Evolutionary conservation across 2,888 invertebrate species (phyloP).

Genomic region (Drosophila lutescens): DNA sequence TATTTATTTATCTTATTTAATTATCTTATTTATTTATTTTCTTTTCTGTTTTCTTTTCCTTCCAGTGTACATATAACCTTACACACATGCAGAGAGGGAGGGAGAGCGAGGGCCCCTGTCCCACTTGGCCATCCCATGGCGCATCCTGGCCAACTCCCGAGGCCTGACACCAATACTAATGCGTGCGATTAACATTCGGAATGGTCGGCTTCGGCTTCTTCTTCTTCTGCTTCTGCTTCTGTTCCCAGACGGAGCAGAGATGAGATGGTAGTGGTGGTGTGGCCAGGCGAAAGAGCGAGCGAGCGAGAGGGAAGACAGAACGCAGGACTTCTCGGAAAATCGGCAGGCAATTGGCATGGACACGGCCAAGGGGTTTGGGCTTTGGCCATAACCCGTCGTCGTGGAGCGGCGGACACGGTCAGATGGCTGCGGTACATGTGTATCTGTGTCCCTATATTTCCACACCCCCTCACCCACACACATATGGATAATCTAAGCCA

Average conservation of each 20-base stretch:
- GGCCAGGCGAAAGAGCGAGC: not conserved
- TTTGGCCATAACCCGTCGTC: not conserved
- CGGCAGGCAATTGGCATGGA: slow-evolving; percentile 52
- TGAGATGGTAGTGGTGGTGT: not conserved
- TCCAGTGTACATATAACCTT: not conserved
- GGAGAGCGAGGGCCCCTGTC: not conserved
- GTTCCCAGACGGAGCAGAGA: slow-evolving; percentile 13
- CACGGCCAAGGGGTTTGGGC: slow-evolving; percentile 27
- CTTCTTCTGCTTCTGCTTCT: not conserved
- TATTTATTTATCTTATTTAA: too few species aligned
- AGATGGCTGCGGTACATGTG: slow-evolving; percentile 38
- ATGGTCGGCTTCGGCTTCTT: slow-evolving; percentile 32
- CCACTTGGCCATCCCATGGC: slow-evolving; percentile 43
- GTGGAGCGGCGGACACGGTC: slow-evolving; percentile 44
- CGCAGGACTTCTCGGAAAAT: slow-evolving; percentile 34
- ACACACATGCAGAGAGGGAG: not conserved
- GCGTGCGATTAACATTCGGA: slow-evolving; percentile 74
- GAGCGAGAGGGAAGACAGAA: slow-evolving; percentile 2
- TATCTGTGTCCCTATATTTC: not conserved
- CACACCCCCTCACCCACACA: slow-evolving; percentile 15
- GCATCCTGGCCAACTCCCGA: slow-evolving; percentile 45
- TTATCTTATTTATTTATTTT: too few species aligned
- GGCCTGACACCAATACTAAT: slow-evolving; percentile 76
- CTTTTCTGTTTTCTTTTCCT: too few species aligned
- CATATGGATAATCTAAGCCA: slow-evolving; percentile 50